A percentile compares a stretch with the other conserved stretches of the same genome.
phyloP scores from a whole-genome alignment of 2,797 vertebrate genomes.

The Parotocinclus haroldoi region DNA sequence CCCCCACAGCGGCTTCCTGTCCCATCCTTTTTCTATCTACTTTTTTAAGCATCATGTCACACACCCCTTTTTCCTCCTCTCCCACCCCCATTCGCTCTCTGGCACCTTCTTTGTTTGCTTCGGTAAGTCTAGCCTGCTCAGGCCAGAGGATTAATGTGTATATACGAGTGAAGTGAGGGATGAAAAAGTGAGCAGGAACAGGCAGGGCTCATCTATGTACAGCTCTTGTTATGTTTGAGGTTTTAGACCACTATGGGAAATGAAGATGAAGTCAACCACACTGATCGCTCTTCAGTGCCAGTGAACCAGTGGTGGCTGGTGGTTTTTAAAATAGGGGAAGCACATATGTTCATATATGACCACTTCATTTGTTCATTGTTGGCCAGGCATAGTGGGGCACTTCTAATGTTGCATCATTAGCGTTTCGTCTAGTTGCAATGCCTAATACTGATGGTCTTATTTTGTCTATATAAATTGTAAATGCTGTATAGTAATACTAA shows the following conservation, averaged over 20 bases:
- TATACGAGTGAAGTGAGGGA: slow-evolving; percentile 56
- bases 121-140: slow-evolving; percentile 57
- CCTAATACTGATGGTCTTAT: no score
- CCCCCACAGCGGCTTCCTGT: slow-evolving; percentile 60
- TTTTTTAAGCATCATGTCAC: slow-evolving; percentile 55
- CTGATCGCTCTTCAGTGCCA: neutral
- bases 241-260: slow-evolving; percentile 45
- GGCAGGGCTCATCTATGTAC: slow-evolving; percentile 37
- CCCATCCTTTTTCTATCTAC: slow-evolving; percentile 62
- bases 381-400: no score
- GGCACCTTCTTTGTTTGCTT: slow-evolving; percentile 66
- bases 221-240: slow-evolving; percentile 51
- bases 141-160: slow-evolving; percentile 65
- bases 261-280: slow-evolving; percentile 40
- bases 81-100: slow-evolving; percentile 47
- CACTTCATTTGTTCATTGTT: no score
- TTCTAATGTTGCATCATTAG: no score
- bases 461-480: no score
- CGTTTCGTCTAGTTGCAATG: no score
- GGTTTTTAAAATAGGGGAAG: no score
- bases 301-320: neutral
- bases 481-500: no score
- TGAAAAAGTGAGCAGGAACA: slow-evolving; percentile 42
- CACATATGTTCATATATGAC: no score
- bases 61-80: slow-evolving; percentile 42